Conservation (phyloP, 2,797 vertebrate genomes). For the Hirundo rustica region DNA sequence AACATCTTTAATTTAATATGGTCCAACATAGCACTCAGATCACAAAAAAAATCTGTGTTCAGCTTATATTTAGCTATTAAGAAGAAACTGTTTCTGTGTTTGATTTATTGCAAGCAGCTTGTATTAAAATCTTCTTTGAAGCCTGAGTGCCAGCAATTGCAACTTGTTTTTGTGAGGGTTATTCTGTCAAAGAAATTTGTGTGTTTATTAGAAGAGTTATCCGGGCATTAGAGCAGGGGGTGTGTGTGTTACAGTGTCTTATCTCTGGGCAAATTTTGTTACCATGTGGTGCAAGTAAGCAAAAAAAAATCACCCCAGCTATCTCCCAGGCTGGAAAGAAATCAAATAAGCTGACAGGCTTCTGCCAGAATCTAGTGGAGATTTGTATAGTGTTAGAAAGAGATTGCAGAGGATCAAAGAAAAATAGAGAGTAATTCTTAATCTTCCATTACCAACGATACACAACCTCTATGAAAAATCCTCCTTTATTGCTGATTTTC, state of each 20-base stretch:
- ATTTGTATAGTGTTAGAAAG: neutral
- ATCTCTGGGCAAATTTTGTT: neutral
- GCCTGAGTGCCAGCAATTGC: neutral
- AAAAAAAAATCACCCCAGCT: neutral
- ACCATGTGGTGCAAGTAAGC: neutral
- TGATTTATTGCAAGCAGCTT: neutral
- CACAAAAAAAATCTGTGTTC: neutral
- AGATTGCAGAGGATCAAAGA: constrained; percentile 13
- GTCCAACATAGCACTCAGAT: neutral
- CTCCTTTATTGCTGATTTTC: neutral
- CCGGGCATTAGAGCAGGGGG: neutral
- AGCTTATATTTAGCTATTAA: neutral
- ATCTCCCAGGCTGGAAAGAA: neutral
- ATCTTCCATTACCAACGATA: neutral
- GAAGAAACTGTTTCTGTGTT: neutral
- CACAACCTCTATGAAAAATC: neutral
- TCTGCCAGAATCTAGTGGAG: neutral
- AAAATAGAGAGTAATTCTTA: neutral
- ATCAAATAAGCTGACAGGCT: neutral
- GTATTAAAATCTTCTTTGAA: neutral
- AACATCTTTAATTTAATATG: neutral
- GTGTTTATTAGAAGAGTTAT: neutral
- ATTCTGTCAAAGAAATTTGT: neutral
- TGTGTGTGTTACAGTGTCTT: neutral
- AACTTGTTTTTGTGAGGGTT: neutral